These are phyloP conservation scores for Littorina saxatilis DNA, from an alignment of 1,140 invertebrate genomes.

Conservation along the genomic window DNA sequence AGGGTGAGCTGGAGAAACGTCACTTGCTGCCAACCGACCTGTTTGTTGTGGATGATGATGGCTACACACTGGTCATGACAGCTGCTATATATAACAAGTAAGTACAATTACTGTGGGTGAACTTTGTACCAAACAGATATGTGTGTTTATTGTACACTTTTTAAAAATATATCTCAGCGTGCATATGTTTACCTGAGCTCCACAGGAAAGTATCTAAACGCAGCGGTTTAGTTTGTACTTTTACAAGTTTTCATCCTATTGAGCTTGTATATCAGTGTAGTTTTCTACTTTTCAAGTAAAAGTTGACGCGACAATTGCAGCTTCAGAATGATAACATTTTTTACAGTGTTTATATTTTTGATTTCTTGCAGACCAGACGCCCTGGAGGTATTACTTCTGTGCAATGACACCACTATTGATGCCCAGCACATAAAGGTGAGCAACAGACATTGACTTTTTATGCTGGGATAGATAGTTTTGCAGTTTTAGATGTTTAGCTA, in stretches of 20 bases:
- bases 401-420: conserved; percentile 58
- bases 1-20: conserved; percentile 54
- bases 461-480: too few species aligned
- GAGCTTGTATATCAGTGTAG: too few species aligned
- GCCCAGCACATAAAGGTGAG: conserved; percentile 65
- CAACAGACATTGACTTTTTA: not conserved
- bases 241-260: too few species aligned
- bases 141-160: not conserved
- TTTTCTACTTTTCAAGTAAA: too few species aligned
- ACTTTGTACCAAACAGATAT: not conserved
- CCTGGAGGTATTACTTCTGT: conserved; percentile 50
- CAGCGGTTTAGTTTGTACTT: too few species aligned
- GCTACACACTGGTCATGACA: conserved; percentile 63
- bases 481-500: too few species aligned
- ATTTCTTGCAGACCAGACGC: conserved; percentile 51
- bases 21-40: conserved; percentile 59
- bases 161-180: not conserved
- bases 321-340: too few species aligned
- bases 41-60: conserved; percentile 55
- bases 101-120: not conserved
- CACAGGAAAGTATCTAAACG: too few species aligned
- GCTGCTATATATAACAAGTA: conserved; percentile 64
- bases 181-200: not conserved
- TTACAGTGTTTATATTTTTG: too few species aligned
- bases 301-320: too few species aligned